A percentile compares a stretch with the other conserved stretches of the same genome.
phyloP scores from a whole-genome alignment of 2,113 vertebrate species.

The Octodon degus region DNA sequence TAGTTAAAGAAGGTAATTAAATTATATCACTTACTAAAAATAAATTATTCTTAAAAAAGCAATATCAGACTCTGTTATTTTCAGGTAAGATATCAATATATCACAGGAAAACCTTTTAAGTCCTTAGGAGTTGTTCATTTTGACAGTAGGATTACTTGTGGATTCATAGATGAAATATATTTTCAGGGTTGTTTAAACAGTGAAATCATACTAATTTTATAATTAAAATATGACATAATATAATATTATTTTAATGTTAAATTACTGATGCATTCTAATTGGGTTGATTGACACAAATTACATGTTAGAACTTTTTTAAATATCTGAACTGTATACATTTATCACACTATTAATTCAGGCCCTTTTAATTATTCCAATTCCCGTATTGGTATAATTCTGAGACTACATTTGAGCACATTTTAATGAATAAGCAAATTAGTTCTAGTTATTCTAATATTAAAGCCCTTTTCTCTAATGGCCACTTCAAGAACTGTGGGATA shows the following conservation, averaged over 20 bases:
- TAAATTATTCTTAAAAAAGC: not conserved
- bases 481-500: not conserved
- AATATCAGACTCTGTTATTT: not conserved
- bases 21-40: not conserved
- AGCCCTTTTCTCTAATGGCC: not conserved
- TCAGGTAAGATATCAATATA: not conserved
- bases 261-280: not conserved
- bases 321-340: not conserved
- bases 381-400: constrained; percentile 2
- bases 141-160: not conserved
- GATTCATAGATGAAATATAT: not conserved
- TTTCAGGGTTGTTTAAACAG: not conserved
- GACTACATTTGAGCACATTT: not conserved
- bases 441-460: constrained; percentile 16
- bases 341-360: not conserved
- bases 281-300: not conserved
- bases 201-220: not conserved
- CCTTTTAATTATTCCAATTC: not conserved
- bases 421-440: constrained; percentile 53
- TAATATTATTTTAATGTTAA: not conserved
- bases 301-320: not conserved
- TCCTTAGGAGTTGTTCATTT: not conserved
- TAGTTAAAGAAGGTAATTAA: not conserved
- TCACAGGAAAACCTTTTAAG: not conserved
- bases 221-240: not conserved